Conservation (phyloP, 2,888 invertebrate species). For the Sphaerophoria rueppellii region DNA sequence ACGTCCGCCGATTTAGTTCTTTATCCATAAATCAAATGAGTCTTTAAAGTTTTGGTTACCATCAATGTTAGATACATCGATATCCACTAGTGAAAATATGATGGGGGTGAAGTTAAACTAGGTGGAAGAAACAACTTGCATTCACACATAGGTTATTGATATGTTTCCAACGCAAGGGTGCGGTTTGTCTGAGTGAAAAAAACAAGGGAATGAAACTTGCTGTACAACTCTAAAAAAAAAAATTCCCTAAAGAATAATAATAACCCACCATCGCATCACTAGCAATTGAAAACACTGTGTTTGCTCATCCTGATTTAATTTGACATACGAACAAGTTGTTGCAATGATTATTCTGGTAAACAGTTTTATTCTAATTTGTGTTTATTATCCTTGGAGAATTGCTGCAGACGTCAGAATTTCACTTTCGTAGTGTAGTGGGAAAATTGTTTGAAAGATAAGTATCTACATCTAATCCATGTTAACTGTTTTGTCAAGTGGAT, state of each 20-base stretch:
- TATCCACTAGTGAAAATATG: constrained; percentile 14
- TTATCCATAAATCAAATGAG: constrained; percentile 38
- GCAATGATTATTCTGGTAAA: constrained; percentile 55
- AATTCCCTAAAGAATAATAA: constrained; percentile 32
- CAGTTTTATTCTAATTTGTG: constrained; percentile 48
- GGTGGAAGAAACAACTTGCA: constrained; percentile 1
- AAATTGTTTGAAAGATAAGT: constrained; percentile 2
- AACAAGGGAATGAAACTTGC: constrained; percentile 50
- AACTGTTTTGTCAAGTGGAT: constrained; percentile 60
- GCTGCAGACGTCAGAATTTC: constrained; percentile 75
- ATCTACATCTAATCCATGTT: neutral
- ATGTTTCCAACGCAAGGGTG: constrained; percentile 62
- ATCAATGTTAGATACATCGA: neutral
- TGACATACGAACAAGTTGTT: constrained; percentile 74
- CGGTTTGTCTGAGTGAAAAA: constrained; percentile 67
- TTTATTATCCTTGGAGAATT: constrained; percentile 79
- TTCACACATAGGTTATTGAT: constrained; percentile 10
- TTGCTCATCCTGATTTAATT: constrained; percentile 81
- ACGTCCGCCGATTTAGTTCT: constrained; percentile 36
- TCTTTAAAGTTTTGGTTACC: constrained; percentile 11
- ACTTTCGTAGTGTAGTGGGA: constrained; percentile 46
- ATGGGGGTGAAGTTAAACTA: constrained; percentile 18
- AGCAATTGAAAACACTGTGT: constrained; percentile 74
- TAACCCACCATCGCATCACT: constrained; percentile 12
- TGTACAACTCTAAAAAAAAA: constrained; percentile 19